Evolutionary conservation across 2,888 invertebrate species (phyloP).

Genomic region (Oligia fasciuncula): DNA sequence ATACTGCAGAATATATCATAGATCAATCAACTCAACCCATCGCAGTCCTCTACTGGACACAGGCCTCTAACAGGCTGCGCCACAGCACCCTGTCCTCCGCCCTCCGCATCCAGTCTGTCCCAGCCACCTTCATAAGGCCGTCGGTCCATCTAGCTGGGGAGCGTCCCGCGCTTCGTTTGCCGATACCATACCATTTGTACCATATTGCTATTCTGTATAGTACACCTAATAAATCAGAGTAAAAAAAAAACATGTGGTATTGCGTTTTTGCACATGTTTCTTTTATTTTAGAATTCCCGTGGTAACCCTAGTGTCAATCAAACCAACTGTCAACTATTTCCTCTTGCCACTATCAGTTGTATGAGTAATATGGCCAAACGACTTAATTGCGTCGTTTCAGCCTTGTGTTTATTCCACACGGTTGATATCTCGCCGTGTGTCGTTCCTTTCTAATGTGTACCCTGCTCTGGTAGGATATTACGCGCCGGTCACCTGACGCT

Average conservation of each 20-base stretch:
- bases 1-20: not conserved
- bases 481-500: slow-evolving; percentile 18
- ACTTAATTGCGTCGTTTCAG: slow-evolving; percentile 33
- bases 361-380: slow-evolving; percentile 34
- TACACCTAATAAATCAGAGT: not conserved
- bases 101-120: not conserved
- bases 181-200: not conserved
- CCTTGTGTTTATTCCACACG: slow-evolving; percentile 60
- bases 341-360: slow-evolving; percentile 17
- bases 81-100: not conserved
- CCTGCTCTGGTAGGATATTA: slow-evolving; percentile 56
- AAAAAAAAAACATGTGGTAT: no score
- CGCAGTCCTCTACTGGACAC: not conserved
- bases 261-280: no score
- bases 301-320: not conserved
- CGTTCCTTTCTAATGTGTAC: slow-evolving; percentile 58
- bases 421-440: slow-evolving; percentile 26
- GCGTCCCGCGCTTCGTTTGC: not conserved
- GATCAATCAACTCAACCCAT: no score
- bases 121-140: not conserved
- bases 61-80: not conserved
- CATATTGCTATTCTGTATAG: not conserved
- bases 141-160: not conserved
- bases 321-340: slow-evolving; percentile 11
- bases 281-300: not conserved